These are phyloP conservation scores for Oceanodroma tethys DNA, from an alignment of 2,113 vertebrate genomes.

Conservation along the genomic window DNA sequence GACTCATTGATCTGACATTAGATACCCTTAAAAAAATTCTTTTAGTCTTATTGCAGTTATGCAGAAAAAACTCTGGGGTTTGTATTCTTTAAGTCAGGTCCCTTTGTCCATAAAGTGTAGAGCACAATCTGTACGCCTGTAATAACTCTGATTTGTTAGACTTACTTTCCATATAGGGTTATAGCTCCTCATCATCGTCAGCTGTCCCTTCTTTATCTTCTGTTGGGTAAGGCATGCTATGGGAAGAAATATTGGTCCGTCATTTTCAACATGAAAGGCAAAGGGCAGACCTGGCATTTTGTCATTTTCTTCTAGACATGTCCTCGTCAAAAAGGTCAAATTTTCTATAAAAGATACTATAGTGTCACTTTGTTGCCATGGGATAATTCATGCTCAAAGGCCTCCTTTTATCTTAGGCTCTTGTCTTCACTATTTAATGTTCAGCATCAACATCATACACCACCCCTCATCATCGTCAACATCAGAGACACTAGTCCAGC, in stretches of 20 bases:
- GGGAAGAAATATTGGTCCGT: background rate
- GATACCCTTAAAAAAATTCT: background rate
- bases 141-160: background rate
- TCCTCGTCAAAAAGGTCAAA: constrained; percentile 26
- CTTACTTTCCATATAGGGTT: background rate
- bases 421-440: background rate
- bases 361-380: background rate
- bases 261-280: background rate
- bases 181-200: background rate
- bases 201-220: background rate
- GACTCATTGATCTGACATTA: background rate
- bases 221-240: background rate
- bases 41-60: background rate
- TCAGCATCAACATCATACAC: background rate
- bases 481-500: background rate
- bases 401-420: background rate
- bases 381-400: background rate
- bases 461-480: background rate
- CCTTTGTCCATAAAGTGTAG: background rate
- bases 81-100: background rate
- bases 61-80: background rate
- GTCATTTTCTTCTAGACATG: constrained; percentile 16
- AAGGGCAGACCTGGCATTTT: background rate
- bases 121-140: background rate
- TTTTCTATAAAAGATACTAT: background rate